A percentile compares a stretch with the other conserved stretches of the same genome.
phyloP scores from a whole-genome alignment of 2,797 vertebrate species.

The Falco biarmicus region DNA sequence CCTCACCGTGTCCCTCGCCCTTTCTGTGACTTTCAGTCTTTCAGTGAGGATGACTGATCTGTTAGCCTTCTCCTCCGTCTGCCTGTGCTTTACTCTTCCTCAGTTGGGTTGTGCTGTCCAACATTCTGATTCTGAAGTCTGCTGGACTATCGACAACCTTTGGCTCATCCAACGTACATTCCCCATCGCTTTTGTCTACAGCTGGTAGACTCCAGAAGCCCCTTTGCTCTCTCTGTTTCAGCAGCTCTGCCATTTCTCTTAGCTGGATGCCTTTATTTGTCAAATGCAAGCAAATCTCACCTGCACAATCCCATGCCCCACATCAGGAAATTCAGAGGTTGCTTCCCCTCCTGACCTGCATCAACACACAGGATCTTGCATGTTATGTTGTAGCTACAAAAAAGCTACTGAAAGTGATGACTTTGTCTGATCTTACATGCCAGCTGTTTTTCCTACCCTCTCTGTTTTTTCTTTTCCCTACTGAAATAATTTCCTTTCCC shows the following conservation, averaged over 20 bases:
- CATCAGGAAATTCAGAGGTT: neutral
- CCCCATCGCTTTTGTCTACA: neutral
- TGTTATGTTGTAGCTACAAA: neutral
- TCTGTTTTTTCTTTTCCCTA: neutral
- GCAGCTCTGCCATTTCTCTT: neutral
- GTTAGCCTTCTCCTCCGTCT: neutral
- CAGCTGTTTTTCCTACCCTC: neutral
- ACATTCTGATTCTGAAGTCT: neutral
- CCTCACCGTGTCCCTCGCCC: constrained; percentile 1
- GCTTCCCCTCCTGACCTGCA: neutral
- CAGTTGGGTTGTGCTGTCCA: neutral
- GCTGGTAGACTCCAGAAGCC: neutral
- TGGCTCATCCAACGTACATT: neutral
- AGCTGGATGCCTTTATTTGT: neutral
- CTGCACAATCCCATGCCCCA: neutral
- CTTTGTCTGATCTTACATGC: neutral
- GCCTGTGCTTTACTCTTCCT: neutral
- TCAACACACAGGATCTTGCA: neutral
- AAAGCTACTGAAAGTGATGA: neutral
- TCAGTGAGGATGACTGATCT: constrained; percentile 32
- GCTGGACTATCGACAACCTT: neutral
- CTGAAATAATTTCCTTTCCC: neutral
- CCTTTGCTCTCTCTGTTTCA: neutral
- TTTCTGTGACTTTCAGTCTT: neutral
- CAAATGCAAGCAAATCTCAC: neutral